phyloP scores from a whole-genome alignment of 2,888 invertebrate genomes.

The Epinotia demarniana region DNA sequence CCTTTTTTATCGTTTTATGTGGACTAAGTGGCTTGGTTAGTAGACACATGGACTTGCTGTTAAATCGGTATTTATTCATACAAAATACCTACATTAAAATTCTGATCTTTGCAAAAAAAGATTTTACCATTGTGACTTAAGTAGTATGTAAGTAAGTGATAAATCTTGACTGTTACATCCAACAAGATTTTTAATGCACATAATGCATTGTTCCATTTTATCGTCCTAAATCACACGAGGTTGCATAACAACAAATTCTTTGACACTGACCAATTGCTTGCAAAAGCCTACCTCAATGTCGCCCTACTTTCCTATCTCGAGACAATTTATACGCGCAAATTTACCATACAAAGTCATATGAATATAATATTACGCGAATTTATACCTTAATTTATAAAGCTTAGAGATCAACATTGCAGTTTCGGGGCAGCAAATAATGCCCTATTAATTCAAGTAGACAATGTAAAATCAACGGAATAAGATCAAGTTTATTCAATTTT shows the following conservation, averaged over 20 bases:
- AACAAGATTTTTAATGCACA: conserved; percentile 35
- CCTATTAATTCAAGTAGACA: conserved; percentile 57
- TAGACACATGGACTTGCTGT: not conserved
- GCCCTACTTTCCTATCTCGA: conserved; percentile 79
- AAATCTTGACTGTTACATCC: conserved; percentile 22
- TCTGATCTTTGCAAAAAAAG: not conserved
- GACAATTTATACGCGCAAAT: conserved; percentile 72
- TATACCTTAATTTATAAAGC: conserved; percentile 54
- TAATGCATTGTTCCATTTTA: conserved; percentile 41
- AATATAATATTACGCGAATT: conserved; percentile 40
- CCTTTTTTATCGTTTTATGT: conserved; percentile 20
- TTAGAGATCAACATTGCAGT: conserved; percentile 48
- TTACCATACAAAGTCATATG: conserved; percentile 62
- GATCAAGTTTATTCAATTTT: conserved; percentile 46
- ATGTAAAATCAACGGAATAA: conserved; percentile 66
- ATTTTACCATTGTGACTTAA: not conserved
- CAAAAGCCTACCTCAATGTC: conserved; percentile 81
- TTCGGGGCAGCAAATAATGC: conserved; percentile 46
- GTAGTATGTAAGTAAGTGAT: not conserved
- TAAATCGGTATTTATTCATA: not conserved
- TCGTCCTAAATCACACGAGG: conserved; percentile 40
- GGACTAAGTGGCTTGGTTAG: not conserved
- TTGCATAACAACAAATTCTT: conserved; percentile 76
- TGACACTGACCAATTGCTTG: conserved; percentile 80
- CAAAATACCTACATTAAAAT: too few species aligned